Evolutionary conservation across 2,797 vertebrate genomes (phyloP).

Genomic region (Antrozous pallidus): DNA sequence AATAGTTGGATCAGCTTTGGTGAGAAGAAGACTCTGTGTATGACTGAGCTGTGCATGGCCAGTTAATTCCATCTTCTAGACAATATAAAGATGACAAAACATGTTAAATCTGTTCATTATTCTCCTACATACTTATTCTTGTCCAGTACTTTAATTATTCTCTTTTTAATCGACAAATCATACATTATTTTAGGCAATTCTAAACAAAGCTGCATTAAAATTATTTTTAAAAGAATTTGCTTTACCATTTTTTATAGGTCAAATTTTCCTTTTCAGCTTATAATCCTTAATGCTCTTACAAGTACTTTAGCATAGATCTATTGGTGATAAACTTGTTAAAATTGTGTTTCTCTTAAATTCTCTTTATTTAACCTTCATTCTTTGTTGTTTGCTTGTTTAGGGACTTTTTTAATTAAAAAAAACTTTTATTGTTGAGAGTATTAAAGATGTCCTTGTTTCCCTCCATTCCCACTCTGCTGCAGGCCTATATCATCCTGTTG

Average conservation of each 20-base stretch:
- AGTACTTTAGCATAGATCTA: neutral
- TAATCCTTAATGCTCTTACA: neutral
- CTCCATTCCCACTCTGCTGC: too few relatives aligned
- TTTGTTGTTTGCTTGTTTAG: neutral
- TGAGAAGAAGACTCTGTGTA: neutral
- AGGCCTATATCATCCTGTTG: too few relatives aligned
- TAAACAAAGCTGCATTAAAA: neutral
- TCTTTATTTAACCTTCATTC: neutral
- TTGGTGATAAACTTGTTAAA: conserved; percentile 1
- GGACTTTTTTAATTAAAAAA: too few relatives aligned
- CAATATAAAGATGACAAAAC: neutral
- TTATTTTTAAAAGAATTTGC: neutral
- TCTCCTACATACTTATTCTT: neutral
- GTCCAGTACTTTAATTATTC: neutral
- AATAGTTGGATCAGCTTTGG: neutral
- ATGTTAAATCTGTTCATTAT: neutral
- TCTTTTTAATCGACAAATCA: neutral
- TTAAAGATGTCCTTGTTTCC: too few relatives aligned
- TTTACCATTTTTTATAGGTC: neutral
- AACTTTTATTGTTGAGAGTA: too few relatives aligned
- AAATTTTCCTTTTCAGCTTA: neutral
- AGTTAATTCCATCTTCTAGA: neutral
- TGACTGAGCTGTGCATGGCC: neutral
- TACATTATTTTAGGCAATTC: neutral
- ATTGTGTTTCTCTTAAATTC: conserved; percentile 24